These are phyloP conservation scores for Oxyura jamaicensis DNA, from an alignment of 2,113 vertebrate species.

Conservation along the genomic window DNA sequence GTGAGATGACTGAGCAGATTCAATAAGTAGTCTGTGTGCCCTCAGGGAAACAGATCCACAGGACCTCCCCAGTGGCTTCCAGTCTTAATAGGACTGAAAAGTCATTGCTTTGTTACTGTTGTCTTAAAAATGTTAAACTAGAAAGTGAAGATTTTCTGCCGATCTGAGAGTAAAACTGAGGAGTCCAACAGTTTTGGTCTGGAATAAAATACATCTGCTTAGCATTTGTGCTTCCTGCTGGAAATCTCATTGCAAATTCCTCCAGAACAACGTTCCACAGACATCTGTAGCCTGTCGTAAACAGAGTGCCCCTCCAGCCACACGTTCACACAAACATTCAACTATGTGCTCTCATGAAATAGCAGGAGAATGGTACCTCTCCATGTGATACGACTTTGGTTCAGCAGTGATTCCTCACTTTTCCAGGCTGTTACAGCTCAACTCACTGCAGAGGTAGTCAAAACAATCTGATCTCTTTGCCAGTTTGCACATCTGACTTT, in stretches of 20 bases:
- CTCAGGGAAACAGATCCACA: background rate
- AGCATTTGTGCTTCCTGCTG: constrained; percentile 21
- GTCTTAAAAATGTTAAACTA: background rate
- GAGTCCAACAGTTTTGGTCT: background rate
- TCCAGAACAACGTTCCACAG: background rate
- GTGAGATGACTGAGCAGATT: background rate
- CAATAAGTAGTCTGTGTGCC: background rate
- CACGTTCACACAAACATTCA: background rate
- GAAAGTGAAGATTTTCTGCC: background rate
- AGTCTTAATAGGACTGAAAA: background rate
- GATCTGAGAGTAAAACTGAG: background rate
- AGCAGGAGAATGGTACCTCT: background rate
- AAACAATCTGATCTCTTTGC: background rate
- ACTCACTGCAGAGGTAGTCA: background rate
- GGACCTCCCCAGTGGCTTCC: background rate
- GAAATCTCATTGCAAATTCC: constrained; percentile 35
- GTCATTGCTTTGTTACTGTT: background rate
- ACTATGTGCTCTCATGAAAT: background rate
- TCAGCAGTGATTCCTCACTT: background rate
- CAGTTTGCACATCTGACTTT: background rate
- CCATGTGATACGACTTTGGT: background rate
- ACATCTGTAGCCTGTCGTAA: background rate
- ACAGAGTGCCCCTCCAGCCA: background rate
- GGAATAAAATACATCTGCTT: constrained; percentile 42
- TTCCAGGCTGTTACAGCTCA: background rate